phyloP scores from a whole-genome alignment of 2,797 vertebrate genomes.

The Lates japonicus region DNA sequence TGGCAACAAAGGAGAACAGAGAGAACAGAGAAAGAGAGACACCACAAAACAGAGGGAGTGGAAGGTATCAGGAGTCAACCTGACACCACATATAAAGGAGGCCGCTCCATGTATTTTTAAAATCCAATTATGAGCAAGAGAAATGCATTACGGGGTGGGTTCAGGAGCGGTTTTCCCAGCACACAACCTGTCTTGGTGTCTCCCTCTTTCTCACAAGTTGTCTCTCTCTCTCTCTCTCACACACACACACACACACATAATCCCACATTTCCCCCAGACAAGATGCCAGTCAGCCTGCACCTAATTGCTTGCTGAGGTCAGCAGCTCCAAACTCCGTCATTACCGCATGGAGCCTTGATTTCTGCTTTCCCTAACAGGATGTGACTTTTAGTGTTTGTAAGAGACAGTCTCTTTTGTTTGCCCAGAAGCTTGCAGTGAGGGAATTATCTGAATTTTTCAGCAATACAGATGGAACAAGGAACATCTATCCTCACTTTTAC shows the following conservation, averaged over 20 bases:
- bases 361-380: constrained; percentile 65
- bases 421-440: constrained; percentile 3
- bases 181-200: constrained; percentile 49
- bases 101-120: constrained; percentile 76
- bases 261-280: constrained; percentile 41
- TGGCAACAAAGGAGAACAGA: constrained; percentile 11
- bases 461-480: constrained; percentile 12
- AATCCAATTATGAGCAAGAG: constrained; percentile 76
- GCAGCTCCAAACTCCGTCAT: constrained; percentile 50
- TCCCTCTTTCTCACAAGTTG: constrained; percentile 32
- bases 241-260: constrained; percentile 21
- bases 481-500: constrained; percentile 35
- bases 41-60: constrained; percentile 13
- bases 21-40: constrained; percentile 15
- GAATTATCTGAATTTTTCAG: constrained; percentile 45
- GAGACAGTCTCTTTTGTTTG: constrained; percentile 40
- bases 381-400: constrained; percentile 62
- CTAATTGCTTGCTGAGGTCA: constrained; percentile 81
- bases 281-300: constrained; percentile 57
- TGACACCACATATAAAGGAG: constrained; percentile 55
- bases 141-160: constrained; percentile 55
- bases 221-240: background rate
- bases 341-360: constrained; percentile 55
- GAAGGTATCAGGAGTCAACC: constrained; percentile 41
- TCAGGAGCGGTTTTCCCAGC: constrained; percentile 57